Evolutionary conservation across 2,888 invertebrate species (phyloP), one percentile per base, ranked within the genome.

Genomic region (Ormyrus labotus): DNA sequence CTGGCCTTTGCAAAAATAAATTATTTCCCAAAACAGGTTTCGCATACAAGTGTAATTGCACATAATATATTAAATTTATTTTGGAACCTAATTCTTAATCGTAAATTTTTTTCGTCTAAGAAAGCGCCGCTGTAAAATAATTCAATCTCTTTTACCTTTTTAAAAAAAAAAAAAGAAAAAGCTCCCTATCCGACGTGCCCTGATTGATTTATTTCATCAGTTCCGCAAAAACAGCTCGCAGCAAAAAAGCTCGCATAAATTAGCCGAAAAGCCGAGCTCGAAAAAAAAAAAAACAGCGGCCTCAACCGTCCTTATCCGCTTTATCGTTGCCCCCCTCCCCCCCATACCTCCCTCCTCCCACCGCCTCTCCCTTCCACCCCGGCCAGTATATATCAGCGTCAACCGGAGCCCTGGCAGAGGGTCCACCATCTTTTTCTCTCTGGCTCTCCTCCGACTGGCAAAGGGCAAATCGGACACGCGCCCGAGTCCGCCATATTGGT

Each of bases 331-430:
- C 60, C 64, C 78, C 48, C 60, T 34, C 6, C 34, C 55, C 8
- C 13, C 47, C n/a, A n/a, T n/a, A 6, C 34, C 34, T 45, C 55
- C 55, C 13, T 58, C 70, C 48, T 68, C 69, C 11, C 69, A 34
- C 65, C 69, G 60, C 68, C 34, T 82, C 84, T 84, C 86, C 85
- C 85, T 85, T 86, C 86, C 34, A 84, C 84, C 83, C 82, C 81
- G 82, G 85, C 75, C 86, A 86, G 88, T 88, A 89, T 89, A 87
- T 88, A 89, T 89, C 88, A 89, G 87, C 87, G 87, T 86, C 86
- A 85, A 85, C 87, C 87, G 85, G 82, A 73, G 82, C 83, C 34
- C 84, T 85, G 8, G 9, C 19, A 58, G 47, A 47, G 47, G 55
- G 55, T 13, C 78, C 64, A 65, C 78, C 69, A 58, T 64, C 69